phyloP scores from a whole-genome alignment of 2,113 vertebrate species.

The Ciconia maguari region DNA sequence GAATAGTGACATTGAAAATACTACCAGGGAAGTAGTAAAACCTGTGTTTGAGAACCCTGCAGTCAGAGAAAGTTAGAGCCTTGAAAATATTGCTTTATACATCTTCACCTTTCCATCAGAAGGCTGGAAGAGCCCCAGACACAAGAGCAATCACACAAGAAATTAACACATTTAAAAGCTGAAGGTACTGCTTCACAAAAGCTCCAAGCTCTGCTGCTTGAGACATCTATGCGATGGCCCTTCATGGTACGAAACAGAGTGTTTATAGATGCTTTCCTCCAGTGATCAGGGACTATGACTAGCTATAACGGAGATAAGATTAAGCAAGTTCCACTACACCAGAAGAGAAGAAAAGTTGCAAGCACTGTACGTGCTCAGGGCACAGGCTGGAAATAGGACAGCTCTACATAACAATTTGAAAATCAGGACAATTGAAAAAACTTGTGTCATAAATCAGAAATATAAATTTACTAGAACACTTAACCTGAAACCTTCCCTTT shows the following conservation, averaged over 20 bases:
- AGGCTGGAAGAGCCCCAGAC: neutral
- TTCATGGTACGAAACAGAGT: fast-evolving
- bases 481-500: neutral
- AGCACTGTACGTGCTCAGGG: neutral
- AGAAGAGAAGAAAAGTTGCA: neutral
- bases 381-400: neutral
- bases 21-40: neutral
- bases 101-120: neutral
- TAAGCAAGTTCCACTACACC: neutral
- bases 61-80: neutral
- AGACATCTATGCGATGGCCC: fast-evolving
- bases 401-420: neutral
- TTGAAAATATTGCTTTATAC: neutral
- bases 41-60: neutral
- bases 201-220: neutral
- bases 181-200: neutral
- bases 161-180: neutral
- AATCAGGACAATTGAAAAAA: neutral
- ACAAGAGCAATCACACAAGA: neutral
- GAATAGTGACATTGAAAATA: neutral
- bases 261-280: neutral
- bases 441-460: neutral
- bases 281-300: neutral
- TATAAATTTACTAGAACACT: neutral
- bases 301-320: neutral